Conservation (phyloP, 2,797 vertebrate genomes). For the Graptemys geographica region DNA sequence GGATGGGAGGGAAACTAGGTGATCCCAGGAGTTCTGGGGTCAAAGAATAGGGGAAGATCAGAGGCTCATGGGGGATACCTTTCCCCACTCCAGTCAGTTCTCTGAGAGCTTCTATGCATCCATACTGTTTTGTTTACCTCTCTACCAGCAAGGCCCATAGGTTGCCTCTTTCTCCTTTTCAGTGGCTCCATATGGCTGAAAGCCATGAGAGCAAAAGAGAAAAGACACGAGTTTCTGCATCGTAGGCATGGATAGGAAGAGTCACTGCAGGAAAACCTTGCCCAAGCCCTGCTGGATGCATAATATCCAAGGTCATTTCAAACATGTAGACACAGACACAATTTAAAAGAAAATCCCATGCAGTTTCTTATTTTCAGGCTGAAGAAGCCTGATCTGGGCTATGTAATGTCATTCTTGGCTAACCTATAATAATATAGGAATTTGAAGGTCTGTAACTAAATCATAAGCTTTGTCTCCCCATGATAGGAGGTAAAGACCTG, state of each 20-base stretch:
- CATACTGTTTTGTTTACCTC: neutral
- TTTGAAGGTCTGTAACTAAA: neutral
- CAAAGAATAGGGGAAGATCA: neutral
- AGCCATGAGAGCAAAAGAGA: neutral
- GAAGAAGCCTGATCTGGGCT: neutral
- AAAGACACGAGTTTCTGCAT: neutral
- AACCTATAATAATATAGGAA: neutral
- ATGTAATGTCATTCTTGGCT: neutral
- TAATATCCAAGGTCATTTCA: neutral
- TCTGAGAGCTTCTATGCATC: neutral
- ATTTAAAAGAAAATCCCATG: neutral
- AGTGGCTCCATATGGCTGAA: neutral
- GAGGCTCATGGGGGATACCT: neutral
- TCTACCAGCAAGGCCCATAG: neutral
- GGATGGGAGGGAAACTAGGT: neutral
- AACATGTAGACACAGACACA: neutral
- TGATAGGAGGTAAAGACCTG: neutral
- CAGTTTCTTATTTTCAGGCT: neutral
- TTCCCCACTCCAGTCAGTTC: neutral
- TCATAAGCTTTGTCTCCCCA: neutral
- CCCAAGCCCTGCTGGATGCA: too few relatives aligned
- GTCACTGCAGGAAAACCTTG: neutral
- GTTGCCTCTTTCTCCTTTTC: neutral
- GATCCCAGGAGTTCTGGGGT: neutral
- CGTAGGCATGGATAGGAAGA: neutral